Conservation (phyloP, 37 sponge, comb jelly and placozoan genomes). For the Bolinopsis microptera region DNA sequence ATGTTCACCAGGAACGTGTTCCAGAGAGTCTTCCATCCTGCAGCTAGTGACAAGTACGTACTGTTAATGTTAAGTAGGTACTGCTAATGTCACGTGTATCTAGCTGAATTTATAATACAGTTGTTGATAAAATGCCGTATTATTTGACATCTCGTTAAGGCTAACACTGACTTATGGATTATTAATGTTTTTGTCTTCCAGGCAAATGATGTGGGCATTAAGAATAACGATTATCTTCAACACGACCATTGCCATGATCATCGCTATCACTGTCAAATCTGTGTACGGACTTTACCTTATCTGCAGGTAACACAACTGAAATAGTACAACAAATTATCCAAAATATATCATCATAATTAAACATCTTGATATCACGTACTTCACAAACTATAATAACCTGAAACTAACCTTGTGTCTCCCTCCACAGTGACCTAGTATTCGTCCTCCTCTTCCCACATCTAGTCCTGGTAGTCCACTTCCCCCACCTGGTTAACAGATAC, state of each 20-base stretch:
- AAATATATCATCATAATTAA: neutral
- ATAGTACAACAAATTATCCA: neutral
- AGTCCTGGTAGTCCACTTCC: constrained; percentile 26
- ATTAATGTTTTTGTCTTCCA: no score
- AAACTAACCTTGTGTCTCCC: neutral
- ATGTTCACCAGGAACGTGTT: constrained; percentile 60
- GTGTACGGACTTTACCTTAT: constrained; percentile 59
- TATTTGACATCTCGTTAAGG: no score
- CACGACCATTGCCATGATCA: constrained; percentile 47
- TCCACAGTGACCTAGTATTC: constrained; percentile 53
- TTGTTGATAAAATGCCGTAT: no score
- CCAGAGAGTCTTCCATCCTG: constrained; percentile 15
- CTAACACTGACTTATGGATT: no score
- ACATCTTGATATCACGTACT: no score
- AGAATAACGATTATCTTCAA: neutral
- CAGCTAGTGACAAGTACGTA: constrained; percentile 48
- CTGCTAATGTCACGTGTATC: no score
- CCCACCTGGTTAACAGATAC: constrained; percentile 31
- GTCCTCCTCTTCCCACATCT: constrained; percentile 52
- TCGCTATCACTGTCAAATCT: constrained; percentile 61
- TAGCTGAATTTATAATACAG: no score
- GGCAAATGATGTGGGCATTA: constrained; percentile 20
- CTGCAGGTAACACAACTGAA: no score
- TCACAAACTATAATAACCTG: neutral
- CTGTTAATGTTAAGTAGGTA: no score